Conservation (phyloP, 1,140 invertebrate genomes). For the Sminthurinus signatus region DNA sequence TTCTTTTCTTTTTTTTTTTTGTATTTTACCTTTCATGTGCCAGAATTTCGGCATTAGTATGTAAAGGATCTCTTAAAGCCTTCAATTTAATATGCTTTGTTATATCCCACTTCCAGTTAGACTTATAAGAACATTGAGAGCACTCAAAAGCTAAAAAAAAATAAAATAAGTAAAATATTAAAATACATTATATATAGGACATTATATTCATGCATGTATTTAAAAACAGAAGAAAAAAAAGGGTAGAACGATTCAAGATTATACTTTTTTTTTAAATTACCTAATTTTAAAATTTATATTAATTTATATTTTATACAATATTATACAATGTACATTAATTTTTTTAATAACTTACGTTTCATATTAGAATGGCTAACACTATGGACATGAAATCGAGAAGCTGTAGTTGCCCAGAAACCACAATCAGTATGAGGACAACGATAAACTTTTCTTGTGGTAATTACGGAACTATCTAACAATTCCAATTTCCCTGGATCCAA, state of each 20-base stretch:
- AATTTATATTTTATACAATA: no score
- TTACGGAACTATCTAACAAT: conserved; percentile 19
- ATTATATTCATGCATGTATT: no score
- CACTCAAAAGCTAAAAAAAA: conserved; percentile 95
- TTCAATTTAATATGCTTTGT: conserved; percentile 91
- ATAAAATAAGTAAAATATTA: no score
- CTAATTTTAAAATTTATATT: no score
- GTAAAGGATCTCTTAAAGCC: conserved; percentile 69
- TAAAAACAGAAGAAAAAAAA: no score
- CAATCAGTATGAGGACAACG: conserved; percentile 74
- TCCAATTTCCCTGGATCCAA: background rate
- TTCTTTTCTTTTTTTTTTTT: no score
- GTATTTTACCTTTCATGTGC: conserved; percentile 66
- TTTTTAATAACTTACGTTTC: no score
- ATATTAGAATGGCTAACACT: conserved; percentile 82
- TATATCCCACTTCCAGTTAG: conserved; percentile 93
- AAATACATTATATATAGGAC: no score
- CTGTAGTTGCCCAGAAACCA: conserved; percentile 77
- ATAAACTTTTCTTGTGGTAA: conserved; percentile 61
- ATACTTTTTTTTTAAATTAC: no score
- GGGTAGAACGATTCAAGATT: no score
- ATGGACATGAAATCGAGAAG: conserved; percentile 86
- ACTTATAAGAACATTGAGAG: conserved; percentile 83
- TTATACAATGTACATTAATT: no score
- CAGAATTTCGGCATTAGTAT: conserved; percentile 68